phyloP scores from a whole-genome alignment of 1,140 invertebrate genomes.

The Procambarus virginalis region DNA sequence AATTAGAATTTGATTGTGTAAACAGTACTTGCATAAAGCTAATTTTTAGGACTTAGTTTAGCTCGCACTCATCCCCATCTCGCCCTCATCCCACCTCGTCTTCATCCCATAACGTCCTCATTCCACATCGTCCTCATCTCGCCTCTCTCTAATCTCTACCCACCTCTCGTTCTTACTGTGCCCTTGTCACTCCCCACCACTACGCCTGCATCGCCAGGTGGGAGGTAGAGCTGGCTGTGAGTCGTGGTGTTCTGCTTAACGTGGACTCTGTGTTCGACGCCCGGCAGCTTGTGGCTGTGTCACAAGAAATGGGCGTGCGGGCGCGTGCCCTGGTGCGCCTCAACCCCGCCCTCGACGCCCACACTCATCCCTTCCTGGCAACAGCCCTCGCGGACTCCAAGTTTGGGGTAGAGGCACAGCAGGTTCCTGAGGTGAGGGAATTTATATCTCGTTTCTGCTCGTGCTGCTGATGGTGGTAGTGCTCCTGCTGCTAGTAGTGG shows the following conservation, averaged over 20 bases:
- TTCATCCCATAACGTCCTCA: no score
- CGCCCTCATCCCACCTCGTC: no score
- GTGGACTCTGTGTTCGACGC: slow-evolving; percentile 36
- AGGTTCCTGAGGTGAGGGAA: slow-evolving; percentile 3
- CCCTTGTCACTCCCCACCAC: not conserved
- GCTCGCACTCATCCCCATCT: no score
- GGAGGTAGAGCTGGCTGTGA: slow-evolving; percentile 24
- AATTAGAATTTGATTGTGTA: no score
- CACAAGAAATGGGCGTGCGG: not conserved
- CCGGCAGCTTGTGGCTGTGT: not conserved
- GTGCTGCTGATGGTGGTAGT: no score
- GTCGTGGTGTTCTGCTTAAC: slow-evolving; percentile 10
- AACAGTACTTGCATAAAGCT: no score
- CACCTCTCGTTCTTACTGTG: no score
- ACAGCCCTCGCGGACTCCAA: slow-evolving; percentile 41
- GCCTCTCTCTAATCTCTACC: no score
- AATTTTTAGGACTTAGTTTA: no score
- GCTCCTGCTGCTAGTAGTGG: no score
- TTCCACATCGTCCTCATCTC: no score
- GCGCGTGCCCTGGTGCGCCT: slow-evolving; percentile 21
- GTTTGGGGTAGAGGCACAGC: slow-evolving; percentile 27
- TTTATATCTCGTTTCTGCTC: no score
- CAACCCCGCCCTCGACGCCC: slow-evolving; percentile 25
- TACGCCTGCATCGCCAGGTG: not conserved
- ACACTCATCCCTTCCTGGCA: slow-evolving; percentile 36